Evolutionary conservation across 1,140 invertebrate genomes (phyloP).

Genomic region (Plectrocnemia conspersa): DNA sequence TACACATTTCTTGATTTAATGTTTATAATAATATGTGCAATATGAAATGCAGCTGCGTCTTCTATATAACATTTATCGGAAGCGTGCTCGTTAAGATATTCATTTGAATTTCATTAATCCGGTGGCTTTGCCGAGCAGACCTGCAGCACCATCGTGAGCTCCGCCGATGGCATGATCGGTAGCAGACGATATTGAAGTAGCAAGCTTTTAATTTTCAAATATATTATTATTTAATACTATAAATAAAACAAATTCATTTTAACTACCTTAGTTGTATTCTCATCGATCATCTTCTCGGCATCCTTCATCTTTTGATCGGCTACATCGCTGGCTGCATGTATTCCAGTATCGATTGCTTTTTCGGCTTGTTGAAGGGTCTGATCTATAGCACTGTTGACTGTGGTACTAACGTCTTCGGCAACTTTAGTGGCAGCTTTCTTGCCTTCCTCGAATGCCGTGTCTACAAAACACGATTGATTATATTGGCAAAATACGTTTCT

Average conservation of each 20-base stretch:
- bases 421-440: slow-evolving; percentile 49
- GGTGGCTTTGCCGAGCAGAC: slow-evolving; percentile 46
- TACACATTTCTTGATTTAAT: too few species aligned
- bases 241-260: background rate
- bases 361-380: slow-evolving; percentile 46
- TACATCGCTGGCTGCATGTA: slow-evolving; percentile 45
- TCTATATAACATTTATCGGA: too few species aligned
- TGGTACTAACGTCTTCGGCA: slow-evolving; percentile 44
- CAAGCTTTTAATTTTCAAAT: background rate
- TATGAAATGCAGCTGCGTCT: too few species aligned
- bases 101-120: slow-evolving; percentile 40
- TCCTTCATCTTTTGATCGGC: slow-evolving; percentile 48
- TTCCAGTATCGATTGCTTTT: slow-evolving; percentile 43
- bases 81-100: too few species aligned
- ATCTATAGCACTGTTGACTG: slow-evolving; percentile 45
- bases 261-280: slow-evolving; percentile 45
- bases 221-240: background rate
- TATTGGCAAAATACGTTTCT: background rate
- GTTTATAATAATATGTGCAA: too few species aligned
- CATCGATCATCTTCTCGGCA: slow-evolving; percentile 46
- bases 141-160: slow-evolving; percentile 43
- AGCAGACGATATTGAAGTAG: slow-evolving; percentile 36
- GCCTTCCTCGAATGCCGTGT: slow-evolving; percentile 44
- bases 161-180: slow-evolving; percentile 44
- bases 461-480: slow-evolving; percentile 38